Conservation (phyloP, 35 echinoderm and acorn worm species). For the Heliocidaris tuberculata region DNA sequence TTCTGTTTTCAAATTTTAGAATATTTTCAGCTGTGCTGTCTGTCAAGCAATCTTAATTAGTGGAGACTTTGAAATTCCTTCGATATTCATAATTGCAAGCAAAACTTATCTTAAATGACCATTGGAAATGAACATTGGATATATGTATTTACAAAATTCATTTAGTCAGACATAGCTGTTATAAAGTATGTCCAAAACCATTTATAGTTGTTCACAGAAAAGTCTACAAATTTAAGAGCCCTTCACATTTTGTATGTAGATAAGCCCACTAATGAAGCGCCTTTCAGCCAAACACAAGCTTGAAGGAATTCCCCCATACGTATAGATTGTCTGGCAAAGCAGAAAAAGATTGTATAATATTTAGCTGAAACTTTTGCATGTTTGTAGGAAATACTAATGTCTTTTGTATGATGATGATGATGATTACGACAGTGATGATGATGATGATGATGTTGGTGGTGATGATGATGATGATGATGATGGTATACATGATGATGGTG, state of each 20-base stretch:
- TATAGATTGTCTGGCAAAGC: neutral
- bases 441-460: neutral
- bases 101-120: too few species aligned
- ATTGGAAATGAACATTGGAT: too few species aligned
- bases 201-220: too few species aligned
- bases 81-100: too few species aligned
- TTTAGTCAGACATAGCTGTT: too few species aligned
- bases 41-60: too few species aligned
- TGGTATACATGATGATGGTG: neutral
- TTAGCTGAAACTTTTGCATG: constrained; percentile 31
- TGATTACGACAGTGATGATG: neutral
- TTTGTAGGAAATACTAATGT: constrained; percentile 22
- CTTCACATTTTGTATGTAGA: neutral
- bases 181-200: too few species aligned
- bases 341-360: constrained; percentile 4
- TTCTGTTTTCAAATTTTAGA: too few species aligned
- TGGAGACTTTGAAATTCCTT: too few species aligned
- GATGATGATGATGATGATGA: neutral
- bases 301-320: neutral
- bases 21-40: too few species aligned
- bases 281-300: neutral
- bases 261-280: neutral
- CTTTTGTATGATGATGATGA: constrained; percentile 22
- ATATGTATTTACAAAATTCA: too few species aligned
- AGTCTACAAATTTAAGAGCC: neutral